A percentile compares a stretch with the other conserved stretches of the same genome.
These are phyloP conservation scores for Acronicta alni DNA, from an alignment of 2,888 invertebrate species.

Conservation along the genomic window DNA sequence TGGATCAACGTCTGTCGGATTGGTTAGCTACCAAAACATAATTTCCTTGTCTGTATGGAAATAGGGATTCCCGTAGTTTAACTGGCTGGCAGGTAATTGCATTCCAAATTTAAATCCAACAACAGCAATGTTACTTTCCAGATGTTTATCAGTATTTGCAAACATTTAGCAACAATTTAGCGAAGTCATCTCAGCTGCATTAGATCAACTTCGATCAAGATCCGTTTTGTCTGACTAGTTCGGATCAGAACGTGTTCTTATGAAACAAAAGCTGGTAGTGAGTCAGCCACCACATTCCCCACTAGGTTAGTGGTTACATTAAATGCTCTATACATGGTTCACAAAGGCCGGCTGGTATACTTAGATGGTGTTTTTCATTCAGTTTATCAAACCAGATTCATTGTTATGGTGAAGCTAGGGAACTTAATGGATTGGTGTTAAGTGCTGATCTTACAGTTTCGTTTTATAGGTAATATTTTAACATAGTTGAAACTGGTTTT, in stretches of 20 bases:
- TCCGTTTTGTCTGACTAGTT: constrained; percentile 36
- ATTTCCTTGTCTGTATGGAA: no score
- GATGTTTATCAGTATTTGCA: constrained; percentile 8
- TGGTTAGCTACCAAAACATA: no score
- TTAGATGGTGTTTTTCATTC: constrained; percentile 51
- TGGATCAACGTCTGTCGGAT: no score
- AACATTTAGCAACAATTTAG: constrained; percentile 10
- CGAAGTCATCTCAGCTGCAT: constrained; percentile 18
- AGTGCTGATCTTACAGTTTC: constrained; percentile 5
- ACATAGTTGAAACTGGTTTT: not conserved
- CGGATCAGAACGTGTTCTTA: constrained; percentile 40
- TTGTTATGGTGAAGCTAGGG: constrained; percentile 11
- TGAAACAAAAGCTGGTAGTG: constrained; percentile 49
- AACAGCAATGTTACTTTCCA: not conserved
- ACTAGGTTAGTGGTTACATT: constrained; percentile 58
- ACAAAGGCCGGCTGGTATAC: constrained; percentile 60
- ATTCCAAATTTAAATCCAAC: no score
- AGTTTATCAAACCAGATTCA: constrained; percentile 27
- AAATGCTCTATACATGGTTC: constrained; percentile 59
- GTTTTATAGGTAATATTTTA: constrained; percentile 5
- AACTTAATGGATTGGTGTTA: constrained; percentile 21
- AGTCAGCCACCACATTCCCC: constrained; percentile 46
- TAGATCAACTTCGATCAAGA: constrained; percentile 34
- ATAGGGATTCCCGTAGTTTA: no score
- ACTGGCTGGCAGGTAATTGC: no score